Evolutionary conservation across 2,888 invertebrate species (phyloP).

Genomic region (Trachelus iudaicus): DNA sequence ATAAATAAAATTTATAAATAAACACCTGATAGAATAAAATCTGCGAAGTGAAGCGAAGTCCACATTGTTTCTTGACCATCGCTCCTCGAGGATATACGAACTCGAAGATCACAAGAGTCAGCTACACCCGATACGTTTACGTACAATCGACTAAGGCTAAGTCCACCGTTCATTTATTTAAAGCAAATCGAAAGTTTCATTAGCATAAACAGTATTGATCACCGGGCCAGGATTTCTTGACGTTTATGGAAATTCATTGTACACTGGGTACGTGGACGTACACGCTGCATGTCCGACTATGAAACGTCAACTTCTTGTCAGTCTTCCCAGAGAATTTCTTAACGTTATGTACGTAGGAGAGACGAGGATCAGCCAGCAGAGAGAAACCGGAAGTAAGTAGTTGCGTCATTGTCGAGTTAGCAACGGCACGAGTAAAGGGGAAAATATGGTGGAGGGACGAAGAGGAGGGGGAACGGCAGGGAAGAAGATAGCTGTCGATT

Average conservation of each 20-base stretch:
- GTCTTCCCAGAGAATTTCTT: not conserved
- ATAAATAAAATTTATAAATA: not conserved
- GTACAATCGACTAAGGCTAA: not conserved
- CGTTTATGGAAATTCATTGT: not conserved
- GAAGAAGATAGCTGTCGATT: not conserved
- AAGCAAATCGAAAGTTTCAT: not conserved
- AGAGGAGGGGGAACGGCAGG: not conserved
- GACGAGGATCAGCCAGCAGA: not conserved
- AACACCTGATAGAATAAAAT: not conserved
- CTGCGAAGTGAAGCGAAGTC: not conserved
- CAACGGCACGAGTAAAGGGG: not conserved
- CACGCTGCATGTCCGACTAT: not conserved
- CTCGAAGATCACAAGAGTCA: not conserved
- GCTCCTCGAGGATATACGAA: not conserved
- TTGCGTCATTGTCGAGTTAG: not conserved
- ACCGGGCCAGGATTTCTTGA: not conserved
- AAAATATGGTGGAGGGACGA: not conserved
- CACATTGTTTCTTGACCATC: not conserved
- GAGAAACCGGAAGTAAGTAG: not conserved
- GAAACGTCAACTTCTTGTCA: not conserved
- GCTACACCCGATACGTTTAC: not conserved
- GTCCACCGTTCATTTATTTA: not conserved
- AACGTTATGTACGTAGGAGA: not conserved
- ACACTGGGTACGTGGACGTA: not conserved
- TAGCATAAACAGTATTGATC: not conserved